Evolutionary conservation across 2,888 invertebrate genomes (phyloP), one percentile per base, ranked within the genome.

Genomic region (Cephonodes hylas): DNA sequence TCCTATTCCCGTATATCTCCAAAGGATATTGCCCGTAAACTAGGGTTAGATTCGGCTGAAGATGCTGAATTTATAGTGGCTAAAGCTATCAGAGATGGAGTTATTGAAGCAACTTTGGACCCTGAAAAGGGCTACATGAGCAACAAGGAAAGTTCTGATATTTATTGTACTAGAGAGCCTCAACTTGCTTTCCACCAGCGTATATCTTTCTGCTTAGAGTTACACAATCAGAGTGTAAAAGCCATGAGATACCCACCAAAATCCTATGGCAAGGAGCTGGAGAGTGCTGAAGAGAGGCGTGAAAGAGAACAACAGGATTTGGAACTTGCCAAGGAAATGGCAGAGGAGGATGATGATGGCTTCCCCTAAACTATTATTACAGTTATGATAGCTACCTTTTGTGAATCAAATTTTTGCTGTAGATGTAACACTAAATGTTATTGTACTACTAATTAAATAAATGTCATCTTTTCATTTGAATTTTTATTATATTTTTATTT

Each of bases 241-340:
- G 99, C 99, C 0, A 99, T 99, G 98, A 95, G 99, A 71, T 99
- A 99, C 92, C 99, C 99, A 20, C 99, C 99, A 0, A 99, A 99
- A 83, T 98, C 99, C 0, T 99, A 99, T 91, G 99, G 99, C 20
- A 98, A 99, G 81, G 99, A 99, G 85, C 93, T 99, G 64, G 99
- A 99, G 86, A 98, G 98, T 74, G 99, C 99, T 15, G 99, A 99
- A 89, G 99, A 99, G 79, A 94, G 99, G 59, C 94, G 99, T 63
- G 99, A 99, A 86, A 93, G 99, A 60, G 99, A 99, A 85, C 99
- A 99, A 80, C 99, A 99, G 87, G 99, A 99, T 89, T 93, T 99
- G 78, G 99, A 99, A 86, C 93, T 99, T 75, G 99, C 99, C n/a
- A 99, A 99, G 87, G 99, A 99, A 93, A 98, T 99, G 96, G 99